Conservation (phyloP, 2,797 vertebrate species). For the Chrosomus eos region DNA sequence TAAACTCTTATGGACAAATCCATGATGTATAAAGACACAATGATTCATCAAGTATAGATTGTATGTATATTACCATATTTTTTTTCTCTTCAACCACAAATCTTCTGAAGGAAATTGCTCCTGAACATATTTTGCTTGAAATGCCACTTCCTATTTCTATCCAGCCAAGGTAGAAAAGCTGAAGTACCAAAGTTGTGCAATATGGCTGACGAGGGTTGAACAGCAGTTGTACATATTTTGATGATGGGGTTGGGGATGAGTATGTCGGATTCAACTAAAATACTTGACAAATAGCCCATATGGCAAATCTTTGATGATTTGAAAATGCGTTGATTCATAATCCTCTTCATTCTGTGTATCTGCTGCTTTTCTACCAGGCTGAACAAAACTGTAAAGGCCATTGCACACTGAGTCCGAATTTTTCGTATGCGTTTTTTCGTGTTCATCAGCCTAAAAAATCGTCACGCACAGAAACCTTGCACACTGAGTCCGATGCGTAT, state of each 20-base stretch:
- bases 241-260: not conserved
- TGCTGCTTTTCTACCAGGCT: constrained; percentile 43
- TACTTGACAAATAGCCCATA: constrained; percentile 26
- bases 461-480: too few species aligned
- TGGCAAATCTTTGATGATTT: constrained; percentile 3
- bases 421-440: too few species aligned
- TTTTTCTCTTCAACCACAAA: constrained; percentile 41
- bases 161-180: constrained; percentile 52
- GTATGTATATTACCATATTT: constrained; percentile 41
- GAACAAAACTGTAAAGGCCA: constrained; percentile 32
- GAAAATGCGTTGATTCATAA: not conserved
- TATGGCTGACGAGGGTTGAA: constrained; percentile 37
- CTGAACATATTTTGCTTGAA: constrained; percentile 27
- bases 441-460: too few species aligned
- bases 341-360: constrained; percentile 16
- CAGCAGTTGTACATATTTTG: constrained; percentile 44
- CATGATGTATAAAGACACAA: constrained; percentile 42
- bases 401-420: too few species aligned
- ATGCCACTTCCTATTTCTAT: constrained; percentile 42
- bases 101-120: constrained; percentile 40
- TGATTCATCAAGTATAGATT: constrained; percentile 44
- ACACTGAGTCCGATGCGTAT: too few species aligned
- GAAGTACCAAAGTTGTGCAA: constrained; percentile 51
- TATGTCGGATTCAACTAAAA: constrained; percentile 16
- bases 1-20: constrained; percentile 25